phyloP scores from a whole-genome alignment of 2,888 invertebrate species.

The Atrina japonica region DNA sequence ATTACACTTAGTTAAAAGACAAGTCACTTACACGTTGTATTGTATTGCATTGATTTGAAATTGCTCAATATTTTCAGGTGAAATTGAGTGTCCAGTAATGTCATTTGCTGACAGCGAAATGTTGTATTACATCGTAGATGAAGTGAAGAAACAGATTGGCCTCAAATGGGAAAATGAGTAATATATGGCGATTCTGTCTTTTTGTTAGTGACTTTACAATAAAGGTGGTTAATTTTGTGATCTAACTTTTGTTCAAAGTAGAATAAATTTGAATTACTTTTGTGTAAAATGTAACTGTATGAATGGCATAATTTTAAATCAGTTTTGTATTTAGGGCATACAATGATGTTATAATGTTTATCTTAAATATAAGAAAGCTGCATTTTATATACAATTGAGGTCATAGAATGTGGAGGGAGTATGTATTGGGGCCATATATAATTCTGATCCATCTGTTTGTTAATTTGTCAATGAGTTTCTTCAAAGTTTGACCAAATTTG shows the following conservation, averaged over 20 bases:
- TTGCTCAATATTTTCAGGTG: constrained; percentile 64
- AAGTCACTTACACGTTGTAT: no score
- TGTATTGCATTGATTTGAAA: no score
- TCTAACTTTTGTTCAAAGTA: not conserved
- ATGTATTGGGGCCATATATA: no score
- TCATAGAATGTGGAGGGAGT: not conserved
- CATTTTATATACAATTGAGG: not conserved
- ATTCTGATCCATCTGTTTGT: no score
- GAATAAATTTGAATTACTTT: not conserved
- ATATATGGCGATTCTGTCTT: not conserved
- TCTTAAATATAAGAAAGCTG: not conserved
- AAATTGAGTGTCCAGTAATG: constrained; percentile 59
- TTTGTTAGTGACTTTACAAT: not conserved
- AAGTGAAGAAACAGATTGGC: constrained; percentile 62
- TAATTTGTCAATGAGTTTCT: no score
- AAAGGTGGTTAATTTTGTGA: not conserved
- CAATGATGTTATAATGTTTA: no score
- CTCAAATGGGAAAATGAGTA: constrained; percentile 46
- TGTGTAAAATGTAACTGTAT: no score
- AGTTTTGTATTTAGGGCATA: no score
- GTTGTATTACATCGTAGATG: constrained; percentile 65
- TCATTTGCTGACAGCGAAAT: constrained; percentile 61
- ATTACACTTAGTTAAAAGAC: no score
- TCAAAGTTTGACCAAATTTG: no score
- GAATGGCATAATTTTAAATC: no score